These are phyloP conservation scores for Argyresthia goedartella DNA, from an alignment of 2,888 invertebrate species.

Conservation along the genomic window DNA sequence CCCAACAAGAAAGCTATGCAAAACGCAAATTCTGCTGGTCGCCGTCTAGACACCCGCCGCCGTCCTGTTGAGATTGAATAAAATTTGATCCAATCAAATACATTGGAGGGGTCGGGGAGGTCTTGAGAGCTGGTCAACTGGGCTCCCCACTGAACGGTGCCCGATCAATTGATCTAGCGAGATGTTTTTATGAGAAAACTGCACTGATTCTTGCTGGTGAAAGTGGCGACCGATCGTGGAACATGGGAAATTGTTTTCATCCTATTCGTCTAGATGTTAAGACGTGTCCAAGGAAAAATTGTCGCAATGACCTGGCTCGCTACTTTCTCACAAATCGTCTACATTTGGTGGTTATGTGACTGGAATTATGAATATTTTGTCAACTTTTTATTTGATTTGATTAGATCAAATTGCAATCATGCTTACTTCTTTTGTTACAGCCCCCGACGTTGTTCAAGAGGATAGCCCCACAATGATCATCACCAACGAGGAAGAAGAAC, in stretches of 20 bases:
- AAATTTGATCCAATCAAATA: constrained; percentile 66
- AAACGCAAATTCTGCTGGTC: constrained; percentile 58
- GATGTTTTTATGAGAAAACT: constrained; percentile 10
- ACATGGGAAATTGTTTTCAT: constrained; percentile 9
- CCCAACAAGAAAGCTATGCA: constrained; percentile 63
- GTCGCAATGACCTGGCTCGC: too few species aligned
- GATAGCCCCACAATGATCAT: constrained; percentile 75
- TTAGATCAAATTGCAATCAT: too few species aligned
- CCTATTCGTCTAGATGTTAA: constrained; percentile 6
- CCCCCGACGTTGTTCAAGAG: constrained; percentile 79
- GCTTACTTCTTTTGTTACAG: constrained; percentile 66
- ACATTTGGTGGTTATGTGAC: too few species aligned
- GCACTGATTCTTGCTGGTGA: constrained; percentile 3
- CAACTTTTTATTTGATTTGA: too few species aligned
- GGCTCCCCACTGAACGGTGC: constrained; percentile 14
- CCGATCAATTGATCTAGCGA: constrained; percentile 37
- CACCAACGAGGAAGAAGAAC: constrained; percentile 79
- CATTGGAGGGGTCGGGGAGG: constrained; percentile 54
- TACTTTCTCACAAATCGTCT: too few species aligned
- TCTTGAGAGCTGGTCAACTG: constrained; percentile 31
- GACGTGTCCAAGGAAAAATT: neutral
- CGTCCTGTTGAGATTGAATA: constrained; percentile 58
- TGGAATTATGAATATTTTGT: neutral
- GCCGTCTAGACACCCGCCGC: constrained; percentile 54
- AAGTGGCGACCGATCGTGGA: neutral